These are phyloP conservation scores for Machaerirhynchus nigripectus DNA, from an alignment of 2,113 vertebrate genomes.

Conservation along the genomic window DNA sequence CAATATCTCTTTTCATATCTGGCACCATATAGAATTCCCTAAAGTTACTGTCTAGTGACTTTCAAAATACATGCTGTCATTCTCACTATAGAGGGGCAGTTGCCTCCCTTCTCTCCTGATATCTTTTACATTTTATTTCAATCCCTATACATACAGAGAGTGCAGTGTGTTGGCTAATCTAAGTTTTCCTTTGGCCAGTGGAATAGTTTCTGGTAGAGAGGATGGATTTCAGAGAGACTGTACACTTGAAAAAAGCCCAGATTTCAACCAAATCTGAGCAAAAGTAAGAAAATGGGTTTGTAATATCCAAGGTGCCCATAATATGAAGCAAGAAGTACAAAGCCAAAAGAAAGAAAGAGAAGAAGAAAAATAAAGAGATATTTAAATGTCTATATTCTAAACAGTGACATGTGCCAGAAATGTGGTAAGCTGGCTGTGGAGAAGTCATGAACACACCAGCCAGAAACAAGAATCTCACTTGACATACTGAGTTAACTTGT, in stretches of 20 bases:
- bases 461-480: not conserved
- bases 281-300: not conserved
- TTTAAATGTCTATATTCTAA: not conserved
- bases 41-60: not conserved
- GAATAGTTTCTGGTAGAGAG: not conserved
- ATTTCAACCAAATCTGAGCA: not conserved
- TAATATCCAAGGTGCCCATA: not conserved
- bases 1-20: not conserved
- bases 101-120: not conserved
- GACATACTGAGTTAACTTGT: not conserved
- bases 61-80: not conserved
- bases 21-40: not conserved
- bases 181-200: not conserved
- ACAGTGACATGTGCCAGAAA: not conserved
- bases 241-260: not conserved
- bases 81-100: not conserved
- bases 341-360: not conserved
- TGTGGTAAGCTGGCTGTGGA: not conserved
- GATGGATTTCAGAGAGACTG: not conserved
- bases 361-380: too few relatives aligned
- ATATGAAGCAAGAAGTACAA: not conserved
- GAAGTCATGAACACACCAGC: not conserved
- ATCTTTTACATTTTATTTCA: not conserved
- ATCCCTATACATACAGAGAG: not conserved
- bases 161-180: not conserved